Base-by-base conservation (phyloP, 2,888 invertebrate genomes). In the Vandiemenella viatica region DNA sequence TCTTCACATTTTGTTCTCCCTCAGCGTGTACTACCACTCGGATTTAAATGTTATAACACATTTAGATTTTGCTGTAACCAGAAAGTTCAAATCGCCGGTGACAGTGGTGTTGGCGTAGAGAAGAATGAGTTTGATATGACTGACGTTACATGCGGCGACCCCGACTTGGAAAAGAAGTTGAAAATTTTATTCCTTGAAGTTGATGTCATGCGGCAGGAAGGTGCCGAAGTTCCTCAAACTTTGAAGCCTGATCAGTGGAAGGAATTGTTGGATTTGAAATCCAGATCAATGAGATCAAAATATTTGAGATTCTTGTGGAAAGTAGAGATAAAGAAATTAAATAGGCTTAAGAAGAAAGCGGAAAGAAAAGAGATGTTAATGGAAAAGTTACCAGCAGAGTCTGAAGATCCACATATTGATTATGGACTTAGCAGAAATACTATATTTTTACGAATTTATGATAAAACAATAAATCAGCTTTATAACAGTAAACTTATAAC, bases 181-280 rank as follows among this genome's bases (percentile, higher is more conserved):
- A 74, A 81, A 63, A 73, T 85, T 23, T 62, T 87, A 47, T 72
- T 81, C 65, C 64, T 89, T 43, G 88, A 90, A 69, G 70, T 80
- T 4, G 83, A 86, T 60, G 78, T 86, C 2, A 66, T 78, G 61
- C 68, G 80, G 46, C 84, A 88, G 62, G 80, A 81, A 61, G 83
- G 83, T 0, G 65, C 74, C 3, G 62, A 63, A 37, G 77, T 85
- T 16, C 89, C 89, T 0, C 54, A 62, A 0, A 45, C 58, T 5
- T 58, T 90, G 13, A 72, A 67, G 49, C 63, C 66, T 1, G 65
- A 71, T 3, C 74, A 82, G 43, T 86, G 84, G 84, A 64, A 73
- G 55, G 74, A 79, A 59, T 63, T 85, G 37, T 58, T 85, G 22
- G 59, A 64, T 3, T 61, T 80, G 43, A 56, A 65, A 1, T 68